Evolutionary conservation across 2,888 invertebrate species (phyloP).

Genomic region (Dryobotodes eremita): DNA sequence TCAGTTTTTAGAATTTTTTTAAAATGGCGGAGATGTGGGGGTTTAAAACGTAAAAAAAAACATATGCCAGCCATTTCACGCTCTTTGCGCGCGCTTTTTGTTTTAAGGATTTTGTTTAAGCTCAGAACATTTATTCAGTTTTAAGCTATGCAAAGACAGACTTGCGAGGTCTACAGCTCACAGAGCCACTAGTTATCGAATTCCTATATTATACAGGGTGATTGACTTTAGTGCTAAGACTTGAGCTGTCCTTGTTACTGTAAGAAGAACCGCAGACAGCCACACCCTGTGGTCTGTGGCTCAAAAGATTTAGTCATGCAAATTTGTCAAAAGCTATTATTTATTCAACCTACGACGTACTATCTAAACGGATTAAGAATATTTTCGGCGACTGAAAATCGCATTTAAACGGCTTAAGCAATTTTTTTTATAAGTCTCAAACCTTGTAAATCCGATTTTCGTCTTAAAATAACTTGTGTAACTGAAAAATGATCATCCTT

Average conservation of each 20-base stretch:
- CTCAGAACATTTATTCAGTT: no score
- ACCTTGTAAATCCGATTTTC: neutral
- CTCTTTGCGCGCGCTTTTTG: no score
- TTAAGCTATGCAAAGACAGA: no score
- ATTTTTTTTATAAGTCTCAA: neutral
- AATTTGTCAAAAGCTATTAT: no score
- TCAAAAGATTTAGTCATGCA: neutral
- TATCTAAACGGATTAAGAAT: neutral
- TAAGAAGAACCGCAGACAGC: neutral
- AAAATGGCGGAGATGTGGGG: no score
- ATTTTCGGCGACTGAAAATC: neutral
- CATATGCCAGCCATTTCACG: no score
- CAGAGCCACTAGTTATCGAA: neutral
- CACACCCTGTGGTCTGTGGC: neutral
- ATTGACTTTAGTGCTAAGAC: neutral
- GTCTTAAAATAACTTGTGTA: neutral
- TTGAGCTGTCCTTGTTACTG: neutral
- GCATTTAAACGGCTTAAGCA: neutral
- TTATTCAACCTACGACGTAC: no score
- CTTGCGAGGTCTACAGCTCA: no score
- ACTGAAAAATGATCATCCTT: neutral
- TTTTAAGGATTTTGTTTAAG: no score
- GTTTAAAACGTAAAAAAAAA: no score
- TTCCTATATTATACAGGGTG: constrained; percentile 4
- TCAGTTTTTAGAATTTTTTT: no score